Base-by-base conservation (phyloP, 35 echinoderm and acorn worm species). In the Chiridota heheva region DNA sequence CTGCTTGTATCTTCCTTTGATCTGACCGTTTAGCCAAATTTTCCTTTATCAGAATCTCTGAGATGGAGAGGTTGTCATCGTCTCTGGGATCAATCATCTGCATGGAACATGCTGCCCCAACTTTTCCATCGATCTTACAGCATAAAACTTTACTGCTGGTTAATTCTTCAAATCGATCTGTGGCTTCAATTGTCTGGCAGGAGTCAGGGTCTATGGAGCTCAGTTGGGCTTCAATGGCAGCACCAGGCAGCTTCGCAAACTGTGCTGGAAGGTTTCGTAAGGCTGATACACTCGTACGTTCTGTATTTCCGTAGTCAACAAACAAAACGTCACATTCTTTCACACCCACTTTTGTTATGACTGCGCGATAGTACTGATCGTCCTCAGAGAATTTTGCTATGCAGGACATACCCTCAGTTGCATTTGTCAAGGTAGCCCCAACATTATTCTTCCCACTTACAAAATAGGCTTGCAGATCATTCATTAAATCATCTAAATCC, bases 241-340 rank as follows among this genome's bases (percentile, higher is more conserved):
- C 65, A 46, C 77, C 78, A 58, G 90, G 90, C 17, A 88, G 64
- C 30, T 78, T 65, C 13, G 86, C 45, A 34, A 93, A 88, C 27
- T 93, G 46, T 28, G 81, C 47, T 39, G 69, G 74, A 2, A 88
- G 66, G 10, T 47, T 62, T 60, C 40, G 69, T 25, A 93, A 36
- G 37, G 72, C 72, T 2, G 75, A 65, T 20, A 63, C 35, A 32
- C n/a, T 76, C 7, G 66, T 85, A 25, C 82, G 63, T 51, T 86
- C 90, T 4, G 77, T 72, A 65, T 93, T 93, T 26, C 90, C 90
- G 84, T 88, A 93, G 44, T 93, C 90, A 27, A 93, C 85, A 84
- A 93, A 93, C 20, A 83, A 82, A 20, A 88, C 84, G 40, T 66
- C 73, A 79, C 86, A 93, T 5, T 76, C 32, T 13, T 84, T 58